Evolutionary conservation across 2,797 vertebrate genomes (phyloP).

Genomic region (Aeoliscus strigatus): DNA sequence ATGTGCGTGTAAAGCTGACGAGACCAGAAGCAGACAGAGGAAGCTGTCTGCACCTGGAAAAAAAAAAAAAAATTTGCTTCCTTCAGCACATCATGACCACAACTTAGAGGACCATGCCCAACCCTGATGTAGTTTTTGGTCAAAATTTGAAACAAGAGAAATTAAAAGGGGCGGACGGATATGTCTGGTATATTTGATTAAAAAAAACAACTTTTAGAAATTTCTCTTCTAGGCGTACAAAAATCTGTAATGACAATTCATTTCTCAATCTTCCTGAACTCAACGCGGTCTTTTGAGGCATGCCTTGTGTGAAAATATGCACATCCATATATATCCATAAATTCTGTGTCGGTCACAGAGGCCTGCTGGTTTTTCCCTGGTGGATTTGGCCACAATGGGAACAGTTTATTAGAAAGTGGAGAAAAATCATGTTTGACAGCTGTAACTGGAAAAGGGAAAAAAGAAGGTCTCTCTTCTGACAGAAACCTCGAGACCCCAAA

Average conservation of each 20-base stretch:
- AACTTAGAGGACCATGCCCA: too few relatives aligned
- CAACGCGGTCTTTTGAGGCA: conserved; percentile 8
- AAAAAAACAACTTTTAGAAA: too few relatives aligned
- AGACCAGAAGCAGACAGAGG: too few relatives aligned
- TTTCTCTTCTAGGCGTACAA: too few relatives aligned
- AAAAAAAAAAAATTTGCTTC: too few relatives aligned
- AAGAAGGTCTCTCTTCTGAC: conserved; percentile 33
- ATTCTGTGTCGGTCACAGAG: conserved; percentile 54
- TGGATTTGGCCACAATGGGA: conserved; percentile 51
- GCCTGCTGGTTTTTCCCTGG: conserved; percentile 44
- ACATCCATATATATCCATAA: conserved; percentile 34
- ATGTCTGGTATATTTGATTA: too few relatives aligned
- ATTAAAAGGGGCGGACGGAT: too few relatives aligned
- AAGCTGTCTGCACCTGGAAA: too few relatives aligned
- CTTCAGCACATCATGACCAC: too few relatives aligned
- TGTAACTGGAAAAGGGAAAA: conserved; percentile 53
- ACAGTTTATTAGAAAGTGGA: conserved; percentile 71
- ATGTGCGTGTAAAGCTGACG: too few relatives aligned
- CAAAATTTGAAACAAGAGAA: too few relatives aligned
- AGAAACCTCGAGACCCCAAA: conserved; percentile 14
- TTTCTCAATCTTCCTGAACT: conserved; percentile 11
- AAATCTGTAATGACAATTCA: conserved; percentile 11
- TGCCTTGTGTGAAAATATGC: conserved; percentile 36
- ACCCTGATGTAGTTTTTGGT: too few relatives aligned
- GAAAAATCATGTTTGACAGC: conserved; percentile 70